Base-by-base conservation (phyloP, 2,113 vertebrate genomes). In the Campylorhamphus procurvoides region DNA sequence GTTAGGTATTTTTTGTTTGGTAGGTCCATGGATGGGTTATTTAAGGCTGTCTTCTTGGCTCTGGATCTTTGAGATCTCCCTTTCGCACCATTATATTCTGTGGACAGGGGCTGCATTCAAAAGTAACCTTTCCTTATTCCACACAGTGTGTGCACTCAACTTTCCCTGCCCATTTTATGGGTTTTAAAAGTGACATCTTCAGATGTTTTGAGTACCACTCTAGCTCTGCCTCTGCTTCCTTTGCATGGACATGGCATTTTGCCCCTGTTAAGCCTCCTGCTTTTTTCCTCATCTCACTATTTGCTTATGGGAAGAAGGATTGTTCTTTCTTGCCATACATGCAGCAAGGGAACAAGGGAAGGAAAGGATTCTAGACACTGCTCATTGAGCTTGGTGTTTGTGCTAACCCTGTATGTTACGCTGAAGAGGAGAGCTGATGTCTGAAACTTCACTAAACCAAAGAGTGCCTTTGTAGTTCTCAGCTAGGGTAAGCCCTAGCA, bases 361-460 rank as follows among this genome's bases (percentile, higher is more conserved):
- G 53, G 75, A 55, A 59, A 12, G 17, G 23, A 52, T 77, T 84
- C 47, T 37, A 39, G 75, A 12, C 3, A 27, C 29, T 37, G 37
- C 12, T 40, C 7, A 1, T 29, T 67, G 44, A 67, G n/a, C 39
- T 78, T 71, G 60, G 14, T 75, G 52, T 68, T 2, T 1, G 44
- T 37, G 31, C 56, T 77, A 39, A 44, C 18, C 37, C 33, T 68
- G 18, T 47, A 7, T 37, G 39, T n/a, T 69, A 3, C 20, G 9
- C 35, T 4, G 7, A 74, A 86, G 44, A 62, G 42, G 69, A 4
- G 14, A 87, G 56, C 47, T 73, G n/a, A 55, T 52, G 68, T 40
- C 47, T 86, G 47, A 64, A 94, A 64, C 42, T 37, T 28, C 49
- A 81, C n/a, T 86, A 84, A 84, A 75, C 47, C 72, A 76, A 28